Evolutionary conservation across 2,113 vertebrate genomes (phyloP).

Genomic region (Eidolon helvum): DNA sequence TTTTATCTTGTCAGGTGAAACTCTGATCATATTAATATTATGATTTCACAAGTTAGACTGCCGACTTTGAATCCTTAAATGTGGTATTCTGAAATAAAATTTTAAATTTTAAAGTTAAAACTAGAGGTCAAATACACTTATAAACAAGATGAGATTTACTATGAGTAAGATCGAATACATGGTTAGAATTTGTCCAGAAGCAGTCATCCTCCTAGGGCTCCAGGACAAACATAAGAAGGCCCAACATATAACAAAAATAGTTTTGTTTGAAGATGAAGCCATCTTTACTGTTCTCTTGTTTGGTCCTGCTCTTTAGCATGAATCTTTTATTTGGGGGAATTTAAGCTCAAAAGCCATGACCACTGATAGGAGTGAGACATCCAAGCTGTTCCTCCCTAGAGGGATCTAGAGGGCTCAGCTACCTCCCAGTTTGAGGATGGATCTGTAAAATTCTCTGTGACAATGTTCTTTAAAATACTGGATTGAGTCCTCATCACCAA

Average conservation of each 20-base stretch:
- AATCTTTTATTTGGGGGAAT: background rate
- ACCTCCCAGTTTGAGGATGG: background rate
- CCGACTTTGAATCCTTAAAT: background rate
- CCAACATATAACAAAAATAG: background rate
- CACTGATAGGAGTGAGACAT: background rate
- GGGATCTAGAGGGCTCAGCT: rapidly evolving
- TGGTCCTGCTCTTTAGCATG: background rate
- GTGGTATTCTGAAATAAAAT: background rate
- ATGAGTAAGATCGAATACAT: background rate
- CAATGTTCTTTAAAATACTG: background rate
- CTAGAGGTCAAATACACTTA: background rate
- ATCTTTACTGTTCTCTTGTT: background rate
- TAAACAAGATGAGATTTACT: background rate
- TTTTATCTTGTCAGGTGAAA: background rate
- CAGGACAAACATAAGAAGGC: background rate
- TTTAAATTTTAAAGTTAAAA: background rate
- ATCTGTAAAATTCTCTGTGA: background rate
- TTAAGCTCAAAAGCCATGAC: background rate
- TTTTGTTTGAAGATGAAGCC: background rate
- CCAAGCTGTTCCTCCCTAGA: rapidly evolving
- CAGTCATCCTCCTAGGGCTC: rapidly evolving
- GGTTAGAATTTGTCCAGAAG: background rate
- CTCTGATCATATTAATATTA: background rate
- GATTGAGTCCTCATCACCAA: background rate
- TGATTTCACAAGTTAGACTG: background rate